phyloP scores from a whole-genome alignment of 2,797 vertebrate genomes.

The Prionace glauca region DNA sequence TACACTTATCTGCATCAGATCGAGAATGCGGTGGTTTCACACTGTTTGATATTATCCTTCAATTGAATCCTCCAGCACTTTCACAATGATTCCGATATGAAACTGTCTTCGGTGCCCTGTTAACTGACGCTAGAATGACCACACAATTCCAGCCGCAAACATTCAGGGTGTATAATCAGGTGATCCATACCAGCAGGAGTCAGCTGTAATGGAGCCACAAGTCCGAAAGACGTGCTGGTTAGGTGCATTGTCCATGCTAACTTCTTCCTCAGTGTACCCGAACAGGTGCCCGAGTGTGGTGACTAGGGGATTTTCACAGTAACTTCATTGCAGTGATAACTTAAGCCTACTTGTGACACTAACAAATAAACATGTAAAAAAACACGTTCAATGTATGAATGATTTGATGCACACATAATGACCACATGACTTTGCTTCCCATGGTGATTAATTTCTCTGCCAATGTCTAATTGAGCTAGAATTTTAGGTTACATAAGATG shows the following conservation, averaged over 20 bases:
- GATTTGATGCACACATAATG: not conserved
- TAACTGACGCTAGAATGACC: not conserved
- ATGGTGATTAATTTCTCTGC: not conserved
- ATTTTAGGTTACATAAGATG: not conserved
- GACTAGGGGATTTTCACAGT: too few relatives aligned
- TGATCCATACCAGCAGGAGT: not conserved
- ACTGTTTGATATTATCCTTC: not conserved
- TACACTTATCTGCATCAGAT: not conserved
- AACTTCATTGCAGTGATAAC: too few relatives aligned
- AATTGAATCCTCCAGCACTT: not conserved
- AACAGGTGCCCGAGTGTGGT: too few relatives aligned
- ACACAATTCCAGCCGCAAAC: not conserved
- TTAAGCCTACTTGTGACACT: too few relatives aligned
- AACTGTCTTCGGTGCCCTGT: not conserved
- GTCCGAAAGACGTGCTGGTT: too few relatives aligned
- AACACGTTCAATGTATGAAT: not conserved
- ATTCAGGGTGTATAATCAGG: not conserved
- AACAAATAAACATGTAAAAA: too few relatives aligned
- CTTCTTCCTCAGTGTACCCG: too few relatives aligned
- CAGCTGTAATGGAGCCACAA: too few relatives aligned
- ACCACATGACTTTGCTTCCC: not conserved
- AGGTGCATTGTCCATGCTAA: too few relatives aligned
- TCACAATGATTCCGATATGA: conserved; percentile 16
- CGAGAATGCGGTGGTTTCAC: not conserved
- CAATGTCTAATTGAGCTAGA: not conserved